Percentiles rank a stretch among this genome's conserved stretches.
Conservation (phyloP, 2,113 vertebrate genomes). For the Mirza zaza region DNA sequence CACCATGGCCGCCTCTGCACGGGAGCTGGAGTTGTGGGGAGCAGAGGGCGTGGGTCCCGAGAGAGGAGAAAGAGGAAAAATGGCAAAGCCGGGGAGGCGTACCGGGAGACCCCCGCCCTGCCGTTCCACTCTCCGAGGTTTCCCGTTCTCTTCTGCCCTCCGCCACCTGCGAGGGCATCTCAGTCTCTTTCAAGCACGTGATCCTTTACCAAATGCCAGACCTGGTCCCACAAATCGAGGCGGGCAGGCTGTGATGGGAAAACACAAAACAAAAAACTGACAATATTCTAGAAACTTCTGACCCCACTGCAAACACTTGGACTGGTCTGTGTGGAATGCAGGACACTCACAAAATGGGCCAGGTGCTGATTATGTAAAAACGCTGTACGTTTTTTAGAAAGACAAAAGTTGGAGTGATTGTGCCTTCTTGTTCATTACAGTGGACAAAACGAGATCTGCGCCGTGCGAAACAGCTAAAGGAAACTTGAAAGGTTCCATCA, state of each 20-base stretch:
- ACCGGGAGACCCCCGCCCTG: too few species aligned
- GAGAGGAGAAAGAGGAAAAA: neutral
- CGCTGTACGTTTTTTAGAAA: neutral
- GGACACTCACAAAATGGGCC: neutral
- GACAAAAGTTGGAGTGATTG: neutral
- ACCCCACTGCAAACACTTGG: neutral
- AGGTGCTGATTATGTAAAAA: neutral
- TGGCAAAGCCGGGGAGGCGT: neutral
- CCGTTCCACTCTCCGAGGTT: neutral
- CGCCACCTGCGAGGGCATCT: neutral
- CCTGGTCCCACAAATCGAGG: neutral
- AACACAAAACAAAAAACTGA: neutral
- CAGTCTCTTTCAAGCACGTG: neutral
- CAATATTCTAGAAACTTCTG: neutral
- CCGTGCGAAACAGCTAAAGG: neutral
- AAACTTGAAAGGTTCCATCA: neutral
- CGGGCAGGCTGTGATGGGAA: neutral
- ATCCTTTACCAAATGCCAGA: too few species aligned
- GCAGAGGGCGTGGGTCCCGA: fast-evolving
- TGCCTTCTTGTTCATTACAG: neutral
- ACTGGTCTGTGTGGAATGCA: neutral
- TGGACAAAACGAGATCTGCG: neutral
- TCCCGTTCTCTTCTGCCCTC: neutral
- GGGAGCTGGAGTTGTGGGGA: neutral
- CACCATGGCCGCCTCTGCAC: neutral